phyloP scores from a whole-genome alignment of 2,888 invertebrate species.

The Cheiracanthium punctorium region DNA sequence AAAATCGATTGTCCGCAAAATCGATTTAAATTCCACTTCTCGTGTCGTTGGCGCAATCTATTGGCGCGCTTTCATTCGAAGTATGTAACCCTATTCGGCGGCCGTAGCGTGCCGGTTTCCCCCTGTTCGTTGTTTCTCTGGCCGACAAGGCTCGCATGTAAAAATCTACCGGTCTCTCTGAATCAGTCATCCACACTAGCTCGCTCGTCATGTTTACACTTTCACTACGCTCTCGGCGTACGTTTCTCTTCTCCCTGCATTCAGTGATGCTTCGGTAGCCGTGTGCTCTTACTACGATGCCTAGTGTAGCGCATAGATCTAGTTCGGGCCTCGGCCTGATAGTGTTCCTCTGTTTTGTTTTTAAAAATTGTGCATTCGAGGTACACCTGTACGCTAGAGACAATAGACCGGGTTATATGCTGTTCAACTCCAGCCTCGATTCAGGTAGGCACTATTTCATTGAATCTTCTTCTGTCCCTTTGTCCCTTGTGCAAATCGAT shows the following conservation, averaged over 20 bases:
- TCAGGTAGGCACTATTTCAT: slow-evolving; percentile 45
- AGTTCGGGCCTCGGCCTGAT: slow-evolving; percentile 13
- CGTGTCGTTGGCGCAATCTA: background rate
- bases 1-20: background rate
- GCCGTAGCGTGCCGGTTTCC: background rate
- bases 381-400: slow-evolving; percentile 23
- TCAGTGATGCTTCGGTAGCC: background rate
- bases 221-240: background rate
- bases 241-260: background rate
- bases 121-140: slow-evolving; percentile 9
- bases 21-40: background rate
- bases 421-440: slow-evolving; percentile 39
- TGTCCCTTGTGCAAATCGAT: slow-evolving; percentile 24
- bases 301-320: slow-evolving; percentile 20
- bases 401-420: slow-evolving; percentile 39
- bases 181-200: background rate
- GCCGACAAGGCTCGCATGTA: background rate
- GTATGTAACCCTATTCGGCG: background rate
- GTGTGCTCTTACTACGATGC: background rate
- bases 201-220: background rate
- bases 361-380: slow-evolving; percentile 14
- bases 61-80: background rate
- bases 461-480: slow-evolving; percentile 26
- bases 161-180: background rate
- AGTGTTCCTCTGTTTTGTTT: slow-evolving; percentile 2